Conservation (phyloP, 2,888 invertebrate species). For the Heliconius hortense region DNA sequence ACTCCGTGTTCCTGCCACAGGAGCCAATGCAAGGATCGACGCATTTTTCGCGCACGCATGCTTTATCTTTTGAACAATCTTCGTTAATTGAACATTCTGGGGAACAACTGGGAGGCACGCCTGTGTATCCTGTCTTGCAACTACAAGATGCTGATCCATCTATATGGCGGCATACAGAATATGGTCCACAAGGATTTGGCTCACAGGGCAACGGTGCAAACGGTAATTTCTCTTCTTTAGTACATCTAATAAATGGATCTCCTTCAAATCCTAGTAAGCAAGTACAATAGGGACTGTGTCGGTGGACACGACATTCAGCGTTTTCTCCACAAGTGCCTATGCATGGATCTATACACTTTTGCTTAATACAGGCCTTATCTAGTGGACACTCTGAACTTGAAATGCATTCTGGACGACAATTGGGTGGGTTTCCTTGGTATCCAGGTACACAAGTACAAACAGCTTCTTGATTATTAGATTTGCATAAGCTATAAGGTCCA, state of each 20-base stretch:
- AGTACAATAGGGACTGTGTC: constrained; percentile 87
- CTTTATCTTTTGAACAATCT: constrained; percentile 87
- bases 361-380: constrained; percentile 88
- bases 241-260: constrained; percentile 85
- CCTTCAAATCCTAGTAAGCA: constrained; percentile 88
- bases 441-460: constrained; percentile 86
- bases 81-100: constrained; percentile 90
- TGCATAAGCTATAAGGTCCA: constrained; percentile 89
- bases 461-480: constrained; percentile 83
- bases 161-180: constrained; percentile 82
- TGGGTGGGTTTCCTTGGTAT: constrained; percentile 88
- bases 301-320: constrained; percentile 86
- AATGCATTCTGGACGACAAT: constrained; percentile 90
- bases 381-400: constrained; percentile 90
- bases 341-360: constrained; percentile 92
- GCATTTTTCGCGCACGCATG: constrained; percentile 89
- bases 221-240: constrained; percentile 71
- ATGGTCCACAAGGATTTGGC: constrained; percentile 87
- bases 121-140: constrained; percentile 84
- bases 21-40: constrained; percentile 87
- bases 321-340: constrained; percentile 86
- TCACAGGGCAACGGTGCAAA: constrained; percentile 81
- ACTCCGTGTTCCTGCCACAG: constrained; percentile 86
- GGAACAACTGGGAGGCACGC: constrained; percentile 86
- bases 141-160: constrained; percentile 81